phyloP scores from a whole-genome alignment of 2,888 invertebrate species.

The Tineola bisselliella region DNA sequence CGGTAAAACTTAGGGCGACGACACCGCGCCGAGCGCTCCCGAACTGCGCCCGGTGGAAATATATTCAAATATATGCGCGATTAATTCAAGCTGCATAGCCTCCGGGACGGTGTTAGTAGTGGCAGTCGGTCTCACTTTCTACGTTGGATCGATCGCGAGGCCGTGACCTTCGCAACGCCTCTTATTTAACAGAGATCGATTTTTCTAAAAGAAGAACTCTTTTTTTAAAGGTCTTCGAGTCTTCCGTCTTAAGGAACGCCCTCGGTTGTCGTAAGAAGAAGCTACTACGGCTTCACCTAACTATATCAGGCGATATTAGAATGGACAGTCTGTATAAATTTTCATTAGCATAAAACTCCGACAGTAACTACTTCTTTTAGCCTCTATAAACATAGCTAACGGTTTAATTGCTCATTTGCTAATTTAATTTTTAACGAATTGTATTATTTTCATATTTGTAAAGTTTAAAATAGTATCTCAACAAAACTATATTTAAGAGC shows the following conservation, averaged over 20 bases:
- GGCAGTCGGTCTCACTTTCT: slow-evolving; percentile 66
- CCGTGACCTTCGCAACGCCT: slow-evolving; percentile 65
- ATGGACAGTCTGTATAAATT: too few relatives aligned
- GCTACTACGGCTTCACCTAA: too few relatives aligned
- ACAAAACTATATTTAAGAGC: too few relatives aligned
- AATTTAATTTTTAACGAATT: too few relatives aligned
- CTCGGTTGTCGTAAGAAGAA: background rate
- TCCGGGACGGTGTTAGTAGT: slow-evolving; percentile 66
- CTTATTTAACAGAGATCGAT: slow-evolving; percentile 21
- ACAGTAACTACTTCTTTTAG: too few relatives aligned
- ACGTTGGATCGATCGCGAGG: slow-evolving; percentile 64
- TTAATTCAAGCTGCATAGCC: slow-evolving; percentile 70
- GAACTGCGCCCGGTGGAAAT: slow-evolving; percentile 51
- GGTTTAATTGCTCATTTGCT: too few relatives aligned
- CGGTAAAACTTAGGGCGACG: slow-evolving; percentile 64
- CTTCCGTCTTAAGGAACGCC: background rate
- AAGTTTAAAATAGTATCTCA: too few relatives aligned
- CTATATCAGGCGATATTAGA: too few relatives aligned
- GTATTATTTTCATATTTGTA: too few relatives aligned
- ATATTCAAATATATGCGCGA: slow-evolving; percentile 70
- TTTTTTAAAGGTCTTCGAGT: background rate
- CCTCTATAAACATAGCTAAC: too few relatives aligned
- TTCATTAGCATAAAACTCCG: too few relatives aligned
- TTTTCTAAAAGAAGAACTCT: background rate
- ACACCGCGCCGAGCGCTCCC: slow-evolving; percentile 35